These are phyloP conservation scores for Xiphophorus maculatus DNA, from an alignment of 2,113 vertebrate species.

Conservation along the genomic window DNA sequence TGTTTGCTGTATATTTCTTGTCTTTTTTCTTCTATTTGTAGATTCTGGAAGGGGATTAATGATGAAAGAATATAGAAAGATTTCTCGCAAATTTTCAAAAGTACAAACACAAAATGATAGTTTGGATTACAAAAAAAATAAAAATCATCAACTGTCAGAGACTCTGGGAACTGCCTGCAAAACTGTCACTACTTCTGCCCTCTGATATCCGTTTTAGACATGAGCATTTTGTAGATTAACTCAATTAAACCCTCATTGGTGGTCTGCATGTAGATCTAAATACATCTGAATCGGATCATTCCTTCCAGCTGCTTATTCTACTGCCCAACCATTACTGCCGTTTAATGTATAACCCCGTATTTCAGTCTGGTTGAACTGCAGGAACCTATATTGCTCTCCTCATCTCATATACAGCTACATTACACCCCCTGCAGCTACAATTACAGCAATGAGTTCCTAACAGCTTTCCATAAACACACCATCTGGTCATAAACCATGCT, in stretches of 20 bases:
- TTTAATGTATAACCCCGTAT: not conserved
- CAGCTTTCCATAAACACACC: constrained; percentile 19
- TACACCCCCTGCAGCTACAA: constrained; percentile 34
- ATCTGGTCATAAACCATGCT: constrained; percentile 11
- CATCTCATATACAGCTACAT: constrained; percentile 8
- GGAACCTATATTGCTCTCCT: constrained; percentile 2
- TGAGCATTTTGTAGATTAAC: not conserved
- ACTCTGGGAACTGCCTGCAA: too few species aligned
- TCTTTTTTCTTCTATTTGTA: too few species aligned
- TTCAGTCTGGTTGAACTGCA: not conserved
- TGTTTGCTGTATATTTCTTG: too few species aligned
- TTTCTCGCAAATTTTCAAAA: too few species aligned
- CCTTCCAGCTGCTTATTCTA: not conserved
- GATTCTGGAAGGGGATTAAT: too few species aligned
- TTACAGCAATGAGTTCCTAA: constrained; percentile 13
- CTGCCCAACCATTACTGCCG: not conserved
- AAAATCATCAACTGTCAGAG: too few species aligned
- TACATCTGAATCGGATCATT: not conserved
- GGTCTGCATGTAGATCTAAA: not conserved
- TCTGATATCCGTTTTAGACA: not conserved
- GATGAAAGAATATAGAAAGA: too few species aligned
- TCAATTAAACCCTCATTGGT: not conserved
- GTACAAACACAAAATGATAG: too few species aligned
- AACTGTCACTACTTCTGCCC: not conserved
- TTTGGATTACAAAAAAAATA: too few species aligned